These are phyloP conservation scores for Barnardius zonarius DNA, from an alignment of 2,113 vertebrate genomes.

Conservation along the genomic window DNA sequence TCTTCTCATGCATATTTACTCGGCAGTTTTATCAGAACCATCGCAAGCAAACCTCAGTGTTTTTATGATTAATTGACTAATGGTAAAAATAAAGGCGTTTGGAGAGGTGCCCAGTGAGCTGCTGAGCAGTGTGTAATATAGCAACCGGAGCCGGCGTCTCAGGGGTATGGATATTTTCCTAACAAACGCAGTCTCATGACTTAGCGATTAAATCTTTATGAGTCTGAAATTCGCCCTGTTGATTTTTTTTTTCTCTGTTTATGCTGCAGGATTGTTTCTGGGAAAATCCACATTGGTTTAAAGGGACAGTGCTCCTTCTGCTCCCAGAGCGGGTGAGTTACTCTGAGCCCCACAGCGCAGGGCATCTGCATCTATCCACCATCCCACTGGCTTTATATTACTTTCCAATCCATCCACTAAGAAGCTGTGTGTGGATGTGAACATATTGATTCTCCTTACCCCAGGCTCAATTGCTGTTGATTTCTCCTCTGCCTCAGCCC, in stretches of 20 bases:
- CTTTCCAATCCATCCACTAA: not conserved
- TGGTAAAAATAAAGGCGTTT: constrained; percentile 52
- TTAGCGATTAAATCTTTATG: constrained; percentile 51
- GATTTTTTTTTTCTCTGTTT: constrained; percentile 25
- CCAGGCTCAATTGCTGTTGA: not conserved
- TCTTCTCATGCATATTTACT: constrained; percentile 42
- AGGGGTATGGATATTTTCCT: constrained; percentile 36
- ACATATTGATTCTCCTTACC: not conserved
- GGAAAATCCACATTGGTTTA: not conserved
- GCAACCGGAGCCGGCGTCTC: not conserved
- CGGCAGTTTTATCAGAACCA: constrained; percentile 6
- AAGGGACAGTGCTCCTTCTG: not conserved
- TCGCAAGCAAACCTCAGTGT: constrained; percentile 43
- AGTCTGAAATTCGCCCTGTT: constrained; percentile 7
- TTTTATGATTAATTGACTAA: constrained; percentile 67
- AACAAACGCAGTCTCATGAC: constrained; percentile 22
- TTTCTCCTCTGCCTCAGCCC: not conserved
- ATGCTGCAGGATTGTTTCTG: not conserved
- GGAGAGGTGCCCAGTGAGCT: constrained; percentile 35
- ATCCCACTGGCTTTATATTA: not conserved
- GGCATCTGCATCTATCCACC: not conserved
- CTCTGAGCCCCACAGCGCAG: not conserved
- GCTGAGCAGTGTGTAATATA: not conserved
- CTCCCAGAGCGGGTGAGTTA: not conserved
- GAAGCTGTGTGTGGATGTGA: not conserved